Base-by-base conservation (phyloP, 2,888 invertebrate species). In the Sinopyrophorus schimmeli region DNA sequence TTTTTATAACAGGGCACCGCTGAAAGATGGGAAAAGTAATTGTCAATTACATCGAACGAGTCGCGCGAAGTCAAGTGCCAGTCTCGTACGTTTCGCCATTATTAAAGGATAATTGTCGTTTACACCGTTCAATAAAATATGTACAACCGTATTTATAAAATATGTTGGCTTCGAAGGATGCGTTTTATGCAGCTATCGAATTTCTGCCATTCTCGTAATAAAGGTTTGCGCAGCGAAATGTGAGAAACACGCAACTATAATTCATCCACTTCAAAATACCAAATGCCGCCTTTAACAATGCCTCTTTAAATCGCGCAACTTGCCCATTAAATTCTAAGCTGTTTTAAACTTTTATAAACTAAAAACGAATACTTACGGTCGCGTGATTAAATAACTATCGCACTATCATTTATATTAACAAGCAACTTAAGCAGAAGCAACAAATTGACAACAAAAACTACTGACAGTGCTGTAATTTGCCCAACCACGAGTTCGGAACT, bases 401-500 rank as follows among this genome's bases (percentile, higher is more conserved):
- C n/a, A n/a, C n/a, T n/a, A n/a, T n/a, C 20, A 15, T 35, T 35
- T 23, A 35, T 24, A 34, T 20, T 34, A 34, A 18, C 34, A 14
- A n/a, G n/a, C n/a, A n/a, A 14, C 14, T 24, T 11, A 27, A 20
- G 20, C 43, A 31, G 34, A 35, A 35, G 43, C 35, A 34, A 46
- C 54, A 44, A 58, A 54, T 56, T 58, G 54, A 47, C 48, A 37
- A 47, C 47, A 53, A 54, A 55, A 57, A 54, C 43, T 50, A 32
- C 20, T 28, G 26, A 47, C 38, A 34, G 47, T 42, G 51, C 55
- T 53, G 53, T 58, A 54, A 55, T 54, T 58, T 47, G 54, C 53
- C 52, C 40, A 47, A 55, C 58, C 47, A 37, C 55, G 58, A 55
- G 43, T 57, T 55, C 39, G 32, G 38, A 62, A 62, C 54, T 60